Conservation (phyloP, 2,113 vertebrate species). For the Oryctolagus cuniculus region mOryCun1.1 NC_091438.1:133244501-133245000, state of each 20-base stretch:
- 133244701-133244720: background rate
- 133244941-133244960: background rate
- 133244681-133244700: background rate
- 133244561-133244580: conserved; percentile 27
- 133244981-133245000: background rate
- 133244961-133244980: background rate
- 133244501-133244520: background rate
- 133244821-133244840: background rate
- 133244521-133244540: background rate
- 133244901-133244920: background rate
- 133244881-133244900: background rate
- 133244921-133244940: background rate
- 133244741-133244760: background rate
- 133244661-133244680: background rate
- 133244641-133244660: background rate
- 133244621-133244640: background rate
- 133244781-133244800: background rate
- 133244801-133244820: background rate
- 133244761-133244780: background rate
- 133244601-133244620: background rate
- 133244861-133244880: background rate
- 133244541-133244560: conserved; percentile 9
- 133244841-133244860: background rate
- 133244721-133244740: background rate
- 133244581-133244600: background rate